These are phyloP conservation scores for Chironomus tentans DNA, from an alignment of 2,888 invertebrate genomes.

Conservation along the genomic window DNA sequence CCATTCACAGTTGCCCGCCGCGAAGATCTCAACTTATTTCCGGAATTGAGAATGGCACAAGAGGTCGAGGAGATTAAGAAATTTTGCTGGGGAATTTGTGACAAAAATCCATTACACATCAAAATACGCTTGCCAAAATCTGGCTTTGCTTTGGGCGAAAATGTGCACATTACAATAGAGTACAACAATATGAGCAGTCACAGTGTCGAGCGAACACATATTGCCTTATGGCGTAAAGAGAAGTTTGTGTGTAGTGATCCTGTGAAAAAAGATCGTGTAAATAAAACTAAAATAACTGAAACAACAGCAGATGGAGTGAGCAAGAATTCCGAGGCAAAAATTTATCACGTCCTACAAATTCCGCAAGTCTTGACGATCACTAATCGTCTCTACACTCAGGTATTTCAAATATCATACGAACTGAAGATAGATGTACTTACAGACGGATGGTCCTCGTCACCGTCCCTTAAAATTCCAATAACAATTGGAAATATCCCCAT, in stretches of 20 bases:
- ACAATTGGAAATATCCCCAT: conserved; percentile 6
- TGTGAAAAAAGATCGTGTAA: not conserved
- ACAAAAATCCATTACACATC: not conserved
- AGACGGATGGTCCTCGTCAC: not conserved
- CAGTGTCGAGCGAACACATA: not conserved
- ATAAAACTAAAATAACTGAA: not conserved
- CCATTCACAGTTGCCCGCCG: conserved; percentile 69
- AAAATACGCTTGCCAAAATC: conserved; percentile 6
- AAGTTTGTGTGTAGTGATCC: not conserved
- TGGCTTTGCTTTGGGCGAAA: conserved; percentile 8
- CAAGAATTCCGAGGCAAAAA: not conserved
- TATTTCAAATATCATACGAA: conserved; percentile 13
- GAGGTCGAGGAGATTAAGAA: conserved; percentile 26
- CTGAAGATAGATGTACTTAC: not conserved
- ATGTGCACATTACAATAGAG: not conserved
- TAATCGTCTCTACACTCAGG: not conserved
- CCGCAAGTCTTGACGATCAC: conserved; percentile 1
- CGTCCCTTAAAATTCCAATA: not conserved
- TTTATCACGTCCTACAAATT: conserved; percentile 6
- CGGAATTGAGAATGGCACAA: conserved; percentile 30
- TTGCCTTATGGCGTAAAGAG: not conserved
- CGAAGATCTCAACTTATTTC: conserved; percentile 58
- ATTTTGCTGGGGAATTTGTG: conserved; percentile 26
- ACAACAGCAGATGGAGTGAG: not conserved
- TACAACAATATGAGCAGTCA: not conserved